Percentiles rank a stretch among this genome's conserved stretches.
Evolutionary conservation across 2,113 vertebrate genomes (phyloP).

Genomic region (Prionailurus viverrinus): DNA sequence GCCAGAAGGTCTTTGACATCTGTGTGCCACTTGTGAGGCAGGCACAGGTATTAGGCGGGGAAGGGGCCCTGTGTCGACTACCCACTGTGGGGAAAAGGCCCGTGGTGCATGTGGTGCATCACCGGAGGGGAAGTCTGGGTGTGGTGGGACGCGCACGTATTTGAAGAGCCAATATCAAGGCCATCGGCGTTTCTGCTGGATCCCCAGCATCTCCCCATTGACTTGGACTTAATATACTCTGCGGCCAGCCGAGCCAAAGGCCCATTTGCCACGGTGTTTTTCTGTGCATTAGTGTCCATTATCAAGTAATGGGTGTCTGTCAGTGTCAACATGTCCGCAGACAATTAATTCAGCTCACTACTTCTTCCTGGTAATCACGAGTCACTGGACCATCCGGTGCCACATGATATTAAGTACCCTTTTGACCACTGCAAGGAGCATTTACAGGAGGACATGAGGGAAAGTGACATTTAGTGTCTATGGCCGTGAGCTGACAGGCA

Average conservation of each 20-base stretch:
- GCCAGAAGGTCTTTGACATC: background rate
- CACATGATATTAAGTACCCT: background rate
- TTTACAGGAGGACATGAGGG: background rate
- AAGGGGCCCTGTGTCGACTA: accelerated
- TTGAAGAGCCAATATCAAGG: background rate
- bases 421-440: background rate
- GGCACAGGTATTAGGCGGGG: accelerated
- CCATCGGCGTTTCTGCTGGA: background rate
- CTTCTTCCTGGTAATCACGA: background rate
- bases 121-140: background rate
- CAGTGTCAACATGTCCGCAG: conserved; percentile 25
- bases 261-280: background rate
- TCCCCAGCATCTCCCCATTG: background rate
- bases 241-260: background rate
- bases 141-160: background rate
- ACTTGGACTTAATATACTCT: background rate
- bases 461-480: background rate
- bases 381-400: background rate
- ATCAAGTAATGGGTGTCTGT: background rate
- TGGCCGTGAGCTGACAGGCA: background rate
- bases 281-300: background rate
- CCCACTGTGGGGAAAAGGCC: accelerated
- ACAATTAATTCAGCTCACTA: background rate
- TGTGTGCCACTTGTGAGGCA: background rate
- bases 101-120: accelerated